A percentile compares a stretch with the other conserved stretches of the same genome.
Evolutionary conservation across 1,140 invertebrate genomes (phyloP).

Genomic region (Procambarus clarkii): DNA sequence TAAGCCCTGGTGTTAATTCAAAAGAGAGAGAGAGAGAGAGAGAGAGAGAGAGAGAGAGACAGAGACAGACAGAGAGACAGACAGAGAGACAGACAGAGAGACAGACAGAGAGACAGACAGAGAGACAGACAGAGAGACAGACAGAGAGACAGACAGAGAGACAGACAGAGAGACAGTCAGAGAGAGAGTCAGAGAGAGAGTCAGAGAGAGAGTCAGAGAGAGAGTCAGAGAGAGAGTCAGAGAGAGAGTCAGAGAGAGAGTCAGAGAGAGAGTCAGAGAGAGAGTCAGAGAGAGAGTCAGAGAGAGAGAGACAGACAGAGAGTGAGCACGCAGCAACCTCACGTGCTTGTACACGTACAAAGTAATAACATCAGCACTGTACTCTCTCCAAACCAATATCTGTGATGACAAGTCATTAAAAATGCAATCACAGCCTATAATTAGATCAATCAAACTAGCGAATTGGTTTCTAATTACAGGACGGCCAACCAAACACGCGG

Average conservation of each 20-base stretch:
- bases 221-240: not conserved
- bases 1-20: too few species aligned
- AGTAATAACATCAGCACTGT: too few species aligned
- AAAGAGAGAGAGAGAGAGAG: too few species aligned
- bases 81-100: not conserved
- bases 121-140: not conserved
- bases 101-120: not conserved
- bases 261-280: not conserved
- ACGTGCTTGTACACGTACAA: too few species aligned
- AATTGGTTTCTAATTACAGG: not conserved
- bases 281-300: not conserved
- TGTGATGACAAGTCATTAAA: not conserved
- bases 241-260: not conserved
- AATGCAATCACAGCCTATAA: not conserved
- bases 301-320: not conserved
- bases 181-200: not conserved
- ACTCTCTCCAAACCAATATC: not conserved
- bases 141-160: not conserved
- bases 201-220: not conserved
- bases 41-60: not conserved
- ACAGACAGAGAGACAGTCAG: not conserved
- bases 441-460: not conserved
- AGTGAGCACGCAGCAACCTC: too few species aligned
- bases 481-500: too few species aligned
- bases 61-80: not conserved